Percentiles rank a stretch among this genome's conserved stretches.
phyloP scores from a whole-genome alignment of 2,113 vertebrate genomes.

The Aphyosemion australe region DNA sequence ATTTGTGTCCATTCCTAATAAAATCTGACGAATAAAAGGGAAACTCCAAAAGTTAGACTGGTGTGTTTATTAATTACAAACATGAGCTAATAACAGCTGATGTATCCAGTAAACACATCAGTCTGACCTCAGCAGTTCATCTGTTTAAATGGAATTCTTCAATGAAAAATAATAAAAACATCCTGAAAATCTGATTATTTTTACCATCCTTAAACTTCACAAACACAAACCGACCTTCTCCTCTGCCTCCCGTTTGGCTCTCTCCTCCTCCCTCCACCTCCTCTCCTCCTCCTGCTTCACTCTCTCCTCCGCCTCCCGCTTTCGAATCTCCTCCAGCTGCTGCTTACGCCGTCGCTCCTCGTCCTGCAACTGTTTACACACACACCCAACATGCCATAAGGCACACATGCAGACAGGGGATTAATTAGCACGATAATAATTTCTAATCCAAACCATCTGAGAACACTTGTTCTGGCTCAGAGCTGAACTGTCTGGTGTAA shows the following conservation, averaged over 20 bases:
- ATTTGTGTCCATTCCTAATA: too few relatives aligned
- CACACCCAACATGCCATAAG: slow-evolving; percentile 15
- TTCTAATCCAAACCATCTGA: background rate
- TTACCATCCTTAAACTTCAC: background rate
- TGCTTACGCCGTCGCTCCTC: slow-evolving; percentile 94
- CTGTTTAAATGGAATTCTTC: too few relatives aligned
- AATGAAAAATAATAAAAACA: too few relatives aligned
- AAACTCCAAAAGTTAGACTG: too few relatives aligned
- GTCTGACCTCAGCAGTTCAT: too few relatives aligned
- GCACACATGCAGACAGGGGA: slow-evolving; percentile 29
- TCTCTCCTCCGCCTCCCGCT: slow-evolving; percentile 92
- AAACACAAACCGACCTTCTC: slow-evolving; percentile 87
- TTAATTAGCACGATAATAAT: slow-evolving; percentile 18
- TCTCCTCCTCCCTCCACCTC: slow-evolving; percentile 90
- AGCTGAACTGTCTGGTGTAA: slow-evolving; percentile 12
- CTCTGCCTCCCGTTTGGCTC: slow-evolving; percentile 85
- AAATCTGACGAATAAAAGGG: too few relatives aligned
- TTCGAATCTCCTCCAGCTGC: slow-evolving; percentile 93
- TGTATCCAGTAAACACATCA: too few relatives aligned
- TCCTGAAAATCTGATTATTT: too few relatives aligned
- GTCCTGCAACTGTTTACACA: slow-evolving; percentile 89
- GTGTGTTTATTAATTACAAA: too few relatives aligned
- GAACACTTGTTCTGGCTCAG: background rate
- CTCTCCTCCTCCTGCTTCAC: slow-evolving; percentile 90
- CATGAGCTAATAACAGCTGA: too few relatives aligned